These are phyloP conservation scores for Apodemia duryi DNA, from an alignment of 2,888 invertebrate species.

Conservation along the genomic window DNA sequence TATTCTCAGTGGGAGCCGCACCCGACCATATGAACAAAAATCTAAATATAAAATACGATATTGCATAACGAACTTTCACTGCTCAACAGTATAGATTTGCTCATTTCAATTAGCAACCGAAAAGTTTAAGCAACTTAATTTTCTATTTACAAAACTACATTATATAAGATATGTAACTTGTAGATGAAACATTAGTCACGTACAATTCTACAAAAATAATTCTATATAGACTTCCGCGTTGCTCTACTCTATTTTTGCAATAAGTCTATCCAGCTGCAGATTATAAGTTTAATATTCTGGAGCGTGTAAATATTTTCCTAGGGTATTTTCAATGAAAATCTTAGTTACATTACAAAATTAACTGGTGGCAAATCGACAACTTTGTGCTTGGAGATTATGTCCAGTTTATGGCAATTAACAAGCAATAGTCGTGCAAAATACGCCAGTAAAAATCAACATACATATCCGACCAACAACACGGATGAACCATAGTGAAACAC, in stretches of 20 bases:
- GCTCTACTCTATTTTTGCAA: not conserved
- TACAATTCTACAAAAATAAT: constrained; percentile 1
- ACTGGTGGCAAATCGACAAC: too few species aligned
- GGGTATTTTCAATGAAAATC: too few species aligned
- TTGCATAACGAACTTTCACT: constrained; percentile 63
- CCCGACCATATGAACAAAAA: not conserved
- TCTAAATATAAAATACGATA: not conserved
- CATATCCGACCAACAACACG: too few species aligned
- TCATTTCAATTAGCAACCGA: constrained; percentile 63
- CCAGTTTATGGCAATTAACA: too few species aligned
- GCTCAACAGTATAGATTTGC: constrained; percentile 42
- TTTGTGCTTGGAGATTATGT: too few species aligned
- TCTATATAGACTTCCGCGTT: not conserved
- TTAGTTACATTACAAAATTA: too few species aligned
- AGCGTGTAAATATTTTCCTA: too few species aligned
- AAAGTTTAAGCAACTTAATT: constrained; percentile 44
- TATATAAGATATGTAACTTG: constrained; percentile 23
- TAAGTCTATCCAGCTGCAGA: not conserved
- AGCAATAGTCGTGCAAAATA: too few species aligned
- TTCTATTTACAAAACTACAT: constrained; percentile 37
- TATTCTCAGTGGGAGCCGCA: not conserved
- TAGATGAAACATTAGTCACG: constrained; percentile 13
- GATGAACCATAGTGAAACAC: too few species aligned
- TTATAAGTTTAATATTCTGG: too few species aligned
- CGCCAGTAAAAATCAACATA: too few species aligned